Base-by-base conservation (phyloP, 64 coral and sea anemone species). In the Montipora foliosa region DNA sequence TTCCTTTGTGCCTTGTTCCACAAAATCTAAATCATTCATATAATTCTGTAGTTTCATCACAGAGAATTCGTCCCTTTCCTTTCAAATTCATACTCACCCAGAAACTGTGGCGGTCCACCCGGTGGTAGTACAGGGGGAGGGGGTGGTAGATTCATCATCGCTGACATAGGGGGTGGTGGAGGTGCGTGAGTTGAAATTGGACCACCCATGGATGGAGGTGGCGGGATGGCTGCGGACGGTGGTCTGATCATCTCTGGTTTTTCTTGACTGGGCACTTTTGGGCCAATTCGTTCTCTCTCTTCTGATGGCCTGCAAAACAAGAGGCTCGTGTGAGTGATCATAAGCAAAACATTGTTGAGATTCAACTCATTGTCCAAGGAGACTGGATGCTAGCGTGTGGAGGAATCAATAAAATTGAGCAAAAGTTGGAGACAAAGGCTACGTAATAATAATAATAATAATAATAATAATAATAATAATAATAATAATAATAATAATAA, bases 241-340 rank as follows among this genome's bases (percentile, higher is more conserved):
- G 87, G 8, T 44, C 80, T 48, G 17, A 48, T 88, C n/a, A 19
- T 45, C 14, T 84, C 91, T 9, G 88, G 80, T 83, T 17, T 91
- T 44, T 79, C 71, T 25, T 93, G 82, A 24, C 61, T 11, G 8
- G 95, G 95, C 25, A 91, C 95, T 69, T 93, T 95, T 5, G 97
- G 97, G 61, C 97, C 97, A 20, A 99, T 99, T 82, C 94, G 72
- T 89, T 99, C 97, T 77, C 90, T 91, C 45, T 99, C 97, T 79
- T 96, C 95, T 19, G 95, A 95, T 8, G 97, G 88, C 5, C 97
- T 99, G 79, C 4, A 75, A 84, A 67, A 64, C n/a, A 58, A 85
- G 25, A 92, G 4, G 2, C 68, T 6, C 61, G 13, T 15, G 61
- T 64, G 3, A 64, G 11, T 14, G 14, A 64, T 64, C 61, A 64